Evolutionary conservation across 2,797 vertebrate species (phyloP), one percentile per base, ranked within the genome.

Genomic region (Orestias chungarensis): DNA sequence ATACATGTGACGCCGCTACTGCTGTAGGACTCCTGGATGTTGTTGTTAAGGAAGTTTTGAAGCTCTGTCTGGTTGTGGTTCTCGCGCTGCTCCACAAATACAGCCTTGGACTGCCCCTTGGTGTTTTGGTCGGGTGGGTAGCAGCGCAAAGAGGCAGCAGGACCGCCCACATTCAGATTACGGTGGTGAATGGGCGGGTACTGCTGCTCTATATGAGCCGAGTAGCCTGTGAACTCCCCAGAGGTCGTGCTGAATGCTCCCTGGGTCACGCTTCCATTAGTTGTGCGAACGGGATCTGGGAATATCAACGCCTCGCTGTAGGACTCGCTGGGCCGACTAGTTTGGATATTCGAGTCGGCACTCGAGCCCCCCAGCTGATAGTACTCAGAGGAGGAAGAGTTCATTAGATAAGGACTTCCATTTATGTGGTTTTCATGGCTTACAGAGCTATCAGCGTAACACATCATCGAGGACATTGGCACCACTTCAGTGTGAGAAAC

Each of bases 21-120:
- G 79, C 95, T 93, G 91, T 95, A 98, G 71, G 94, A 94, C 80
- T 95, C 94, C 87, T 93, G 94, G 64, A 91, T 91, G 88, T 96
- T 96, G 89, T 95, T 96, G 95, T 98, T 99, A 92, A 98, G 95
- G 93, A 96, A 97, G 50, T 96, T 96, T 74, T 96, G 96, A 89
- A 97, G 96, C 89, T 96, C 96, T 82, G 95, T 93, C 89, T 94
- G 96, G 12, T 93, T 87, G 66, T 91, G 86, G 71, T 68, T 88
- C 38, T 94, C 92, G 18, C 94, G 93, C 54, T 95, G 96, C 80
- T 96, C 95, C 1, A 83, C 70, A 59, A 96, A 96, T 4, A 94
- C 88, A 65, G 88, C 92, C 87, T 92, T 96, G 81, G 96, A 95
- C 64, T 90, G 86, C 76, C 85, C 76, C 42, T 92, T 89, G 73